Evolutionary conservation across 2,797 vertebrate genomes (phyloP).

Genomic region (Gymnocypris eckloni): DNA sequence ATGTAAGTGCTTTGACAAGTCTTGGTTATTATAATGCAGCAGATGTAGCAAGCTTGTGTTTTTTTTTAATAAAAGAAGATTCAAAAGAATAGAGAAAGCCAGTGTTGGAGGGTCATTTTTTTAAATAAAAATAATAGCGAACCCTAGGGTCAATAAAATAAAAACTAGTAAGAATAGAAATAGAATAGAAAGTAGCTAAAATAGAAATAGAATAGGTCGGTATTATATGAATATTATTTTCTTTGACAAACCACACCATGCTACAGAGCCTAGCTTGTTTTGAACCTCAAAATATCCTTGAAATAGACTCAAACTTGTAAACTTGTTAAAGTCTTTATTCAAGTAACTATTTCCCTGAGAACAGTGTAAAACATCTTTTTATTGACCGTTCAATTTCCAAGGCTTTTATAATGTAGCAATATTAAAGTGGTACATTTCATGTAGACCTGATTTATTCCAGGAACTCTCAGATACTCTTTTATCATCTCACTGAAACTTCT

Average conservation of each 20-base stretch:
- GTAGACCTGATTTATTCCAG: neutral
- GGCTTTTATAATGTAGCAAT: neutral
- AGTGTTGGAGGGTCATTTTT: no score
- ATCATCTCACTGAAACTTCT: slow-evolving; percentile 73
- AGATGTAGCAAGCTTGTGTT: no score
- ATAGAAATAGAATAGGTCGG: neutral
- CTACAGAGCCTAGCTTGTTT: neutral
- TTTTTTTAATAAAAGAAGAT: neutral
- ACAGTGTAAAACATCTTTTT: slow-evolving; percentile 24
- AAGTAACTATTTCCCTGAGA: slow-evolving; percentile 58
- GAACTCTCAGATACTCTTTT: neutral
- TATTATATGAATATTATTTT: neutral
- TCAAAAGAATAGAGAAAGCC: neutral
- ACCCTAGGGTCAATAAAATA: neutral
- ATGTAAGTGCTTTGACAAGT: no score
- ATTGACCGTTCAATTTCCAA: neutral
- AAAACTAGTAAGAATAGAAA: neutral
- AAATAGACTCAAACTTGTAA: no score
- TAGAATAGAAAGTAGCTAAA: no score
- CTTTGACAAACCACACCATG: neutral
- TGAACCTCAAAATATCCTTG: neutral
- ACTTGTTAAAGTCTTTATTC: slow-evolving; percentile 37
- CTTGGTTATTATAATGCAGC: neutral
- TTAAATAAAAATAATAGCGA: no score
- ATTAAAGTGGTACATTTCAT: neutral